Conservation (phyloP, 1,140 invertebrate genomes). For the Brachionus manjavacas region DNA sequence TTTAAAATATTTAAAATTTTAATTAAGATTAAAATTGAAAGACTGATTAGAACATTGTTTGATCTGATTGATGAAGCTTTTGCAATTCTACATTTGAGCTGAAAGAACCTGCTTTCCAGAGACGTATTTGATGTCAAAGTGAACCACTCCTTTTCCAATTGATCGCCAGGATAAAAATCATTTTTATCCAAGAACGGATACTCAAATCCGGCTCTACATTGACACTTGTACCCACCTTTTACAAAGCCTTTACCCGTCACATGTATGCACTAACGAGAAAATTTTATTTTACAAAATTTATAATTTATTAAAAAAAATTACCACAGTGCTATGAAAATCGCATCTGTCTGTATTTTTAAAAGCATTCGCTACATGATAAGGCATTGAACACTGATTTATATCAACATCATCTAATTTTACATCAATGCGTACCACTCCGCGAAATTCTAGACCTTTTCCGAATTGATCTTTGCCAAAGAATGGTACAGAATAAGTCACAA, state of each 20-base stretch:
- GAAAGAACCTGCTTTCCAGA: conserved; percentile 13
- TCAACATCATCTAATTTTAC: conserved; percentile 83
- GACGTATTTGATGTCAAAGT: conserved; percentile 29
- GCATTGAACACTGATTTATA: conserved; percentile 85
- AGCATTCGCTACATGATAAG: conserved; percentile 79
- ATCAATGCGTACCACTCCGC: conserved; percentile 85
- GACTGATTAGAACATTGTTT: neutral
- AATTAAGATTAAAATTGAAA: neutral
- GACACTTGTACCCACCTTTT: conserved; percentile 93
- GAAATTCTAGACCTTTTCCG: conserved; percentile 60
- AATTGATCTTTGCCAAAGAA: conserved; percentile 95
- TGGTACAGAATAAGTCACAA: conserved; percentile 85
- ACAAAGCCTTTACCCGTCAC: conserved; percentile 65
- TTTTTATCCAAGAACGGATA: conserved; percentile 69
- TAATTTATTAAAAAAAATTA: conserved; percentile 62
- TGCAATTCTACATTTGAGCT: conserved; percentile 41
- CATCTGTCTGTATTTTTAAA: conserved; percentile 93
- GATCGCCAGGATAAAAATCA: conserved; percentile 39
- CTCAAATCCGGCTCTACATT: conserved; percentile 91
- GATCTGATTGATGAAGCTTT: conserved; percentile 36
- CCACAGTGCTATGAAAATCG: conserved; percentile 81
- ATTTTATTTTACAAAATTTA: too few species aligned
- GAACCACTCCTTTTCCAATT: conserved; percentile 40
- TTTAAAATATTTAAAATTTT: neutral
- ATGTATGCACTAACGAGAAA: conserved; percentile 23